Evolutionary conservation across 2,113 vertebrate species (phyloP), one percentile per base, ranked within the genome.

Genomic region (Rutilus rutilus): DNA sequence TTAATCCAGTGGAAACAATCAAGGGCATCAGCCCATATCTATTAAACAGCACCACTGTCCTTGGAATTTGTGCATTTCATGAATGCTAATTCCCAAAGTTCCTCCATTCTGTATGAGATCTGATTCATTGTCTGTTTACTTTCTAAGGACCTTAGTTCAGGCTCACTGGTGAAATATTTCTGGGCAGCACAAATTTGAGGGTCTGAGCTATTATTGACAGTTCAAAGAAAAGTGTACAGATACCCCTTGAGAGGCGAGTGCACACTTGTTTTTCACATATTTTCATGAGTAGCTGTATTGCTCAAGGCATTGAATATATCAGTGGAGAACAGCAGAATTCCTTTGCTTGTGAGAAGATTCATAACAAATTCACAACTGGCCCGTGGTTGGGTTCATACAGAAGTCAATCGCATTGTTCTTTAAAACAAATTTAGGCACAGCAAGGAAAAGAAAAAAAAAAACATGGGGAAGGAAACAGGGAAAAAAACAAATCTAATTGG

Each of bases 181-280:
- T 30, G 2, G n/a, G n/a, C n/a, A 65, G 54, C 21, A 47, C 59
- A 64, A 0, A 47, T 64, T 64, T 80, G n/a, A 80, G 59, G 23
- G 36, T 45, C n/a, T 80, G 77, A 60, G 39, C 59, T 64, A 1
- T 47, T 64, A 81, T 30, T 64, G 15, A 65, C 39, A 65, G 39
- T 81, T 81, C 78, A 47, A 81, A 81, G 52, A 78, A 57, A 39
- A 78, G 59, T 30, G n/a, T 47, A 47, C 78, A 27, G 59, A 21
- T 47, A 45, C n/a, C 59, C n/a, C 4, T 6, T 47, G n/a, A 47
- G 8, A 64, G 78, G 59, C 39, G 2, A 42, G 59, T 27, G 45
- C 78, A 21, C 1, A 19, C 39, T 45, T 42, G 54, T 47, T 64
- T 80, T 64, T 19, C 14, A 45, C 78, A 80, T 80, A 65, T 80